These are phyloP conservation scores for Turdus rufiventris DNA, from an alignment of 2,113 vertebrate species.

Conservation along the genomic window DNA sequence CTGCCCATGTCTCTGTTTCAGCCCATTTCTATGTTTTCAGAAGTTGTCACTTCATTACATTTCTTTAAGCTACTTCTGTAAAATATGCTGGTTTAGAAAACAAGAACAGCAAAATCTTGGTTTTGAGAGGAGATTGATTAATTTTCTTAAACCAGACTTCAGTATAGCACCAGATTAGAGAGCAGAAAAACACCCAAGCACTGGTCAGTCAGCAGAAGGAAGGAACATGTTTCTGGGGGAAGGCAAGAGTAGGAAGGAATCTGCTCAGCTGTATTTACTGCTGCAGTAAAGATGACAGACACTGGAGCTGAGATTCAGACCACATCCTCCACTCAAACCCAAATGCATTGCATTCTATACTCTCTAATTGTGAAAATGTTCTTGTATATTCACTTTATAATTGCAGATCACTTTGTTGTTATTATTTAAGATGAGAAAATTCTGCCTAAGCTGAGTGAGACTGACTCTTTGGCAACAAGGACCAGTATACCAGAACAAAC, in stretches of 20 bases:
- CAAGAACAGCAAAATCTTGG: not conserved
- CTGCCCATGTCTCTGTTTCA: not conserved
- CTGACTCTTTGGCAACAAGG: not conserved
- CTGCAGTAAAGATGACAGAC: not conserved
- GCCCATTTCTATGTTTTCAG: not conserved
- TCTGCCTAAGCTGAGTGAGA: not conserved
- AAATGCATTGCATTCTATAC: not conserved
- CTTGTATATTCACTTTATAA: not conserved
- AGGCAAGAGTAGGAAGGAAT: not conserved
- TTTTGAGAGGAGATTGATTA: not conserved
- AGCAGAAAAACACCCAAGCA: not conserved
- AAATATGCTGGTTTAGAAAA: not conserved
- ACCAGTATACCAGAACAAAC: constrained; percentile 38
- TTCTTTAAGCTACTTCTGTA: not conserved
- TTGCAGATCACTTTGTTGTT: not conserved
- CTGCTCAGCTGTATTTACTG: not conserved
- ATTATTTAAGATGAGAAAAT: not conserved
- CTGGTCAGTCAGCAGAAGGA: not conserved
- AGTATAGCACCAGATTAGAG: not conserved
- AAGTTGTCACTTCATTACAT: not conserved
- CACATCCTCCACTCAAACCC: not conserved
- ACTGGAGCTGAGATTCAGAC: not conserved
- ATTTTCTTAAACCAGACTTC: not conserved
- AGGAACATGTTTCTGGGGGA: not conserved
- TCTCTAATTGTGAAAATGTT: not conserved